Conservation (phyloP, 2,888 invertebrate species). For the Lathronympha strigana region DNA sequence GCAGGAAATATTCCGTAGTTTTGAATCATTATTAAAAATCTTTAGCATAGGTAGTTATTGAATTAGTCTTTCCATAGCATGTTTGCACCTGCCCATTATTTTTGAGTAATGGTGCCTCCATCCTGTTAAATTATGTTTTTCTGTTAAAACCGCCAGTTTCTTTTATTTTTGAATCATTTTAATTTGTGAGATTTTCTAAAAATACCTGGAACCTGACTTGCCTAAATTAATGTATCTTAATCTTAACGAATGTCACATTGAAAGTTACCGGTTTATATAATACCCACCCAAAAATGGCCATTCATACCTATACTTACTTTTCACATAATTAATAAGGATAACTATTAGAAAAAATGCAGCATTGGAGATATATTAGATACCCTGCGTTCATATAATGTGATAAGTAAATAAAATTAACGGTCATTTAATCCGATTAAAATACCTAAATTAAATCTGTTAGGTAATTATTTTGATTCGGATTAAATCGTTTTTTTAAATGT, state of each 20-base stretch:
- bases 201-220: not conserved
- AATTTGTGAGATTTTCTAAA: constrained; percentile 14
- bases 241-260: constrained; percentile 60
- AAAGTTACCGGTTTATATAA: constrained; percentile 36
- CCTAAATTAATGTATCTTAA: constrained; percentile 31
- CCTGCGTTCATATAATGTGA: too few species aligned
- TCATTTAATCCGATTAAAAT: too few species aligned
- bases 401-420: too few species aligned
- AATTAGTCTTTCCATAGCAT: not conserved
- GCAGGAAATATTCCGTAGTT: not conserved
- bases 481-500: too few species aligned
- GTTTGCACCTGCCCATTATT: constrained; percentile 7
- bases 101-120: not conserved
- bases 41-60: not conserved
- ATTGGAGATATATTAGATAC: too few species aligned
- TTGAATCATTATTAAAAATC: not conserved
- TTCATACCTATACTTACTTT: too few species aligned
- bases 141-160: not conserved
- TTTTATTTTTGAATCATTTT: constrained; percentile 1
- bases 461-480: too few species aligned
- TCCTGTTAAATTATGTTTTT: not conserved
- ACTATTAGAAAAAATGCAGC: too few species aligned
- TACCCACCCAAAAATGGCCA: too few species aligned
- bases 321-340: too few species aligned
- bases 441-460: too few species aligned